Conservation (phyloP, 2,113 vertebrate genomes). For the Gasterosteus nipponicus region DNA sequence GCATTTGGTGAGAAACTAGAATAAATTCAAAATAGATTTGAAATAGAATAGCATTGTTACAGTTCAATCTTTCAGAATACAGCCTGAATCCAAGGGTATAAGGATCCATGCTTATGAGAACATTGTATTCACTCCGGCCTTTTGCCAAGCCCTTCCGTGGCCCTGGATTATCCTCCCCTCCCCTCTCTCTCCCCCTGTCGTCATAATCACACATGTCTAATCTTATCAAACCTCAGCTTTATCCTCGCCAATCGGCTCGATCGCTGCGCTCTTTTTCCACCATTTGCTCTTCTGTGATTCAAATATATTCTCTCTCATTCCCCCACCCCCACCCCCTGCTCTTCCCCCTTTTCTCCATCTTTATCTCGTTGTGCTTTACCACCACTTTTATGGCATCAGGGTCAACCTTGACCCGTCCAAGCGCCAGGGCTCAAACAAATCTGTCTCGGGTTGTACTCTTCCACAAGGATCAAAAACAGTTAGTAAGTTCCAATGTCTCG, state of each 20-base stretch:
- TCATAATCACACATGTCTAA: constrained; percentile 78
- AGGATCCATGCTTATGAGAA: constrained; percentile 54
- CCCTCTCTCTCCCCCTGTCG: constrained; percentile 55
- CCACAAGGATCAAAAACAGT: constrained; percentile 97
- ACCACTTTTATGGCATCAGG: constrained; percentile 79
- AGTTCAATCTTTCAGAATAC: constrained; percentile 28
- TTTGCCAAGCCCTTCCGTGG: constrained; percentile 55
- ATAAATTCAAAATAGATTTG: background rate
- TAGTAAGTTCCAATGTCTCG: constrained; percentile 89
- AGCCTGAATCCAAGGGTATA: constrained; percentile 11
- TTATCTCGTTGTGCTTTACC: constrained; percentile 66
- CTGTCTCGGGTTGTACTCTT: constrained; percentile 93
- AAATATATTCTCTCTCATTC: constrained; percentile 65
- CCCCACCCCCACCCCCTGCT: constrained; percentile 5
- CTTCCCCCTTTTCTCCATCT: constrained; percentile 61
- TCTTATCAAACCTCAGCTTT: constrained; percentile 77
- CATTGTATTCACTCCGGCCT: constrained; percentile 47
- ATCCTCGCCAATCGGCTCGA: constrained; percentile 71
- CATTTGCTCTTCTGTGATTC: constrained; percentile 64
- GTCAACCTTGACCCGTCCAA: constrained; percentile 98
- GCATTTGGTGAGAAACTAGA: background rate
- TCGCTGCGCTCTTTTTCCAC: constrained; percentile 65
- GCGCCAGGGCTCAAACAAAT: constrained; percentile 96
- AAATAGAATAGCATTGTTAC: background rate
- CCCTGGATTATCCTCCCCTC: constrained; percentile 68